These are phyloP conservation scores for Diploscapter pachys DNA, from an alignment of 1,140 invertebrate species.

Conservation along the genomic window DNA sequence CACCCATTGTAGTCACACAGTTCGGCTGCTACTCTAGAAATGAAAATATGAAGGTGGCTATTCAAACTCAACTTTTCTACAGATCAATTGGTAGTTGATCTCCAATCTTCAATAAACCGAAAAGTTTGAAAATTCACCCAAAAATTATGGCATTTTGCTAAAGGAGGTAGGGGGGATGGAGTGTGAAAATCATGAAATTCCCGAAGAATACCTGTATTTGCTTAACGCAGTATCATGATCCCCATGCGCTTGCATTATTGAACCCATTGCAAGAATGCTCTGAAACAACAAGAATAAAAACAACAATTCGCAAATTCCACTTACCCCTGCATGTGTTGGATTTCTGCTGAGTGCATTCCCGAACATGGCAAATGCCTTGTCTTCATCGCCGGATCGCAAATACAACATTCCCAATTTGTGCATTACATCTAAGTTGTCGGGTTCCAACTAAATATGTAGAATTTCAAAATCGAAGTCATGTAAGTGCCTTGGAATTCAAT, in stretches of 20 bases:
- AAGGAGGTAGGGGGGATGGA: too few relatives aligned
- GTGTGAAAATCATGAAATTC: too few relatives aligned
- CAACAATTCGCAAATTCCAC: background rate
- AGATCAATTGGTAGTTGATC: background rate
- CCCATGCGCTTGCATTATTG: slow-evolving; percentile 11
- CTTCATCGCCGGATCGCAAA: slow-evolving; percentile 6
- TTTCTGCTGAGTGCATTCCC: slow-evolving; percentile 7
- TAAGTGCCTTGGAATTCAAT: too few relatives aligned
- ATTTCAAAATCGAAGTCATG: too few relatives aligned
- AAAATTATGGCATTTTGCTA: too few relatives aligned
- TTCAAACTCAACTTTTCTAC: background rate
- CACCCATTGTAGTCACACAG: slow-evolving; percentile 22
- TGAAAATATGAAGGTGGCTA: background rate
- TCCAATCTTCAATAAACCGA: background rate
- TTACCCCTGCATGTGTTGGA: background rate
- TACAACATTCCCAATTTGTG: background rate
- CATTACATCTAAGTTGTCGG: slow-evolving; percentile 11
- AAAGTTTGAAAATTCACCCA: too few relatives aligned
- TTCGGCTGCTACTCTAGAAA: slow-evolving; percentile 13
- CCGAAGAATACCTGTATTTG: slow-evolving; percentile 4
- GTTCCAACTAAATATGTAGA: background rate
- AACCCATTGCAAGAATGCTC: slow-evolving; percentile 3
- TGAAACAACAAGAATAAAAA: background rate
- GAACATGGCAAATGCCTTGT: slow-evolving; percentile 13
- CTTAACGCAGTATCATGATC: slow-evolving; percentile 3